phyloP scores from a whole-genome alignment of 2,113 vertebrate genomes.

The Sisor rabdophorus region DNA sequence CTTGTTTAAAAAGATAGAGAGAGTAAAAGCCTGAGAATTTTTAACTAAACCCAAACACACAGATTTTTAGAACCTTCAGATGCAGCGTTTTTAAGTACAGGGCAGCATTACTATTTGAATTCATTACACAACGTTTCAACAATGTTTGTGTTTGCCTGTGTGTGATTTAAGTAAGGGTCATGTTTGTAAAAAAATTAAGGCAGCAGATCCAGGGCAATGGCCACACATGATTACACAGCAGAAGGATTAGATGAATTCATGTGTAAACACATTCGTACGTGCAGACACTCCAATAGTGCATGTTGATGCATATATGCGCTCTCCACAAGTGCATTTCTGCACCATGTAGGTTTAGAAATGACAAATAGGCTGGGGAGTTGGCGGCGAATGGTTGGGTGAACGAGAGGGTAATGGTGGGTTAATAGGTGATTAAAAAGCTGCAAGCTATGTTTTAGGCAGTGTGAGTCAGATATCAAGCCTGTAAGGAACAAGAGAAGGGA shows the following conservation, averaged over 20 bases:
- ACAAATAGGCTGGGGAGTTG: neutral
- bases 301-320: neutral
- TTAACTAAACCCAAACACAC: slow-evolving; percentile 11
- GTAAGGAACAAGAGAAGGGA: slow-evolving; percentile 31
- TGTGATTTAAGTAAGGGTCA: neutral
- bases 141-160: neutral
- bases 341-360: slow-evolving; percentile 4
- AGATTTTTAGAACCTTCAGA: neutral
- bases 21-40: slow-evolving; percentile 23
- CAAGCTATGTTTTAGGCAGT: slow-evolving; percentile 17
- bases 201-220: slow-evolving; percentile 2
- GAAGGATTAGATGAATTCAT: neutral
- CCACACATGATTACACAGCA: neutral
- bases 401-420: neutral
- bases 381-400: neutral
- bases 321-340: neutral
- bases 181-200: slow-evolving; percentile 20
- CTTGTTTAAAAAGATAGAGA: slow-evolving; percentile 28
- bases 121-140: neutral
- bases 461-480: slow-evolving; percentile 30
- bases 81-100: neutral
- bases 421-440: slow-evolving; percentile 20
- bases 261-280: neutral
- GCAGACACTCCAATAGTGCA: neutral
- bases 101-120: neutral